Conservation (phyloP, 30 jellyfish, hydroid and myxozoan species). For the Pelagia noctiluca region DNA sequence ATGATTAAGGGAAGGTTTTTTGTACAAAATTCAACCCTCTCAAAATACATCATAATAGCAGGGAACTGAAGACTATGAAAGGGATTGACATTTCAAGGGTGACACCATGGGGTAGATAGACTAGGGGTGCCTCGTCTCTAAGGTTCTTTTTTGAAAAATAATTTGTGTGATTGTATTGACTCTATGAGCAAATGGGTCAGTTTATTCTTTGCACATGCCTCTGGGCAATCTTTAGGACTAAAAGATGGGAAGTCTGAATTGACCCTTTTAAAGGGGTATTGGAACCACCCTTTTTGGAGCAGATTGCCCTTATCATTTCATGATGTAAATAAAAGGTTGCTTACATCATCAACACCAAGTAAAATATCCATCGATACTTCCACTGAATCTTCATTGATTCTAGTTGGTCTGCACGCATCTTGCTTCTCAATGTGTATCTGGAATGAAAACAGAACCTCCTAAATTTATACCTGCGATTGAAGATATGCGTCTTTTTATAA, state of each 20-base stretch:
- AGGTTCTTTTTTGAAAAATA: no score
- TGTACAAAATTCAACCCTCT: no score
- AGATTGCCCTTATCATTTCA: background rate
- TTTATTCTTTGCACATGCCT: background rate
- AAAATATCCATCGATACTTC: constrained; percentile 60
- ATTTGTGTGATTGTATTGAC: background rate
- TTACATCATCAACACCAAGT: constrained; percentile 70
- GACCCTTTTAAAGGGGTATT: background rate
- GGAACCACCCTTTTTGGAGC: background rate
- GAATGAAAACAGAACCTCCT: background rate
- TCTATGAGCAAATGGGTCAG: background rate
- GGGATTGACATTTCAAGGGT: background rate
- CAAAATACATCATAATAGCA: no score
- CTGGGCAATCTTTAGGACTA: background rate
- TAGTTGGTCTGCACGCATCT: constrained; percentile 17
- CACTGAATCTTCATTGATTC: constrained; percentile 1
- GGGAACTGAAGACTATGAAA: background rate
- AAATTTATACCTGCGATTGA: background rate
- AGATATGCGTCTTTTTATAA: background rate
- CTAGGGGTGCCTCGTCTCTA: no score
- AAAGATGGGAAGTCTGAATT: background rate
- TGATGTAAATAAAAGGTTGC: background rate
- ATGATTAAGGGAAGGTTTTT: no score
- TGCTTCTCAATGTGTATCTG: constrained; percentile 65
- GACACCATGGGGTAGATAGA: no score